Percentiles rank a stretch among this genome's conserved stretches.
Conservation (phyloP, 2,888 invertebrate genomes). For the Chaetogeoica ovagalla region DNA sequence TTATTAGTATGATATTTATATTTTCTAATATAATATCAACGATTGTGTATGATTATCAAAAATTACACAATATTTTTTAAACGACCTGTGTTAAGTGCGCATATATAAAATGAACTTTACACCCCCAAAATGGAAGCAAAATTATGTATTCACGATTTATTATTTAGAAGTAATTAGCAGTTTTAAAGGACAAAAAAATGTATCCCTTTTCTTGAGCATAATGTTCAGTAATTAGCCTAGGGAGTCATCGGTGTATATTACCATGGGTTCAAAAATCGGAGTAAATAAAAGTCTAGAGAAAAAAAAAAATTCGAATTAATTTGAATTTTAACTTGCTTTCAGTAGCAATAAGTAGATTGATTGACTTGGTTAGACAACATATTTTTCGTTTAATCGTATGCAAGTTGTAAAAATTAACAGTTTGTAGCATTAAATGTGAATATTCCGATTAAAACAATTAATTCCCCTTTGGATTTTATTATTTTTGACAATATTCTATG, state of each 20-base stretch:
- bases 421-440: neutral
- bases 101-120: neutral
- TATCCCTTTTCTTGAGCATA: conserved; percentile 14
- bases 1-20: too few species aligned
- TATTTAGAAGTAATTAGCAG: conserved; percentile 38
- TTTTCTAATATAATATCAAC: neutral
- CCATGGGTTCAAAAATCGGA: conserved; percentile 20
- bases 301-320: conserved; percentile 30
- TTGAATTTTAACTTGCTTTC: conserved; percentile 34
- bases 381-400: conserved; percentile 10
- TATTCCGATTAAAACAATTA: conserved; percentile 41
- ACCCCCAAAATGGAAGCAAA: conserved; percentile 17
- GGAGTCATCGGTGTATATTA: conserved; percentile 24
- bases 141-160: conserved; percentile 31
- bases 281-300: neutral
- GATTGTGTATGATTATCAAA: neutral
- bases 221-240: conserved; percentile 43
- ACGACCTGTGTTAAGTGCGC: neutral
- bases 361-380: neutral
- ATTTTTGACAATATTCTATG: conserved; percentile 1
- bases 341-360: conserved; percentile 24
- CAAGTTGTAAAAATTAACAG: neutral
- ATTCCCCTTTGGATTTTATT: neutral
- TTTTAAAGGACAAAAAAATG: conserved; percentile 12
- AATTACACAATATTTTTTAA: neutral